These are phyloP conservation scores for Helicoverpa zea DNA, from an alignment of 1,140 invertebrate genomes.

Conservation along the genomic window DNA sequence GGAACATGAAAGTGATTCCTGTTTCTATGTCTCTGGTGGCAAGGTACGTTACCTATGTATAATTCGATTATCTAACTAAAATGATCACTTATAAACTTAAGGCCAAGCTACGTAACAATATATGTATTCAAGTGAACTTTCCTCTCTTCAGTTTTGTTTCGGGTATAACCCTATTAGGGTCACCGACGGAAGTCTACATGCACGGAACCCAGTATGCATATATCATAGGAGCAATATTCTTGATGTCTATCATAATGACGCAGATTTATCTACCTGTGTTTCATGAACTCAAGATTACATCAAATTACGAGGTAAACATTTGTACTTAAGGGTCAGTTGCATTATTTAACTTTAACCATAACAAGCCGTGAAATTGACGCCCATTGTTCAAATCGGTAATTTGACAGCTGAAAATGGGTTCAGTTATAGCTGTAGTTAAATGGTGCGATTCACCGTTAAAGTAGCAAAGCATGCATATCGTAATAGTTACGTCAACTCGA, in stretches of 20 bases:
- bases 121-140: slow-evolving; percentile 4
- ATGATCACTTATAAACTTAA: too few species aligned
- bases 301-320: slow-evolving; percentile 92
- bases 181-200: slow-evolving; percentile 94
- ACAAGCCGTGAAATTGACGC: neutral
- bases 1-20: slow-evolving; percentile 92
- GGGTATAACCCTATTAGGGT: slow-evolving; percentile 93
- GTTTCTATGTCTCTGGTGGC: slow-evolving; percentile 93
- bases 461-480: neutral
- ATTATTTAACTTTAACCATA: neutral
- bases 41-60: slow-evolving; percentile 83
- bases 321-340: slow-evolving; percentile 19
- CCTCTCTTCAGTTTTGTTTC: slow-evolving; percentile 93
- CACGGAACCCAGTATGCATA: slow-evolving; percentile 92
- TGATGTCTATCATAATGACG: slow-evolving; percentile 90
- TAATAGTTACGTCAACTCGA: neutral
- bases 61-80: neutral
- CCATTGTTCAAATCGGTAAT: too few species aligned
- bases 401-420: too few species aligned
- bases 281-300: slow-evolving; percentile 93
- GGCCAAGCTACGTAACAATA: too few species aligned
- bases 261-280: slow-evolving; percentile 94
- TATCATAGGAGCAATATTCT: slow-evolving; percentile 88
- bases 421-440: too few species aligned
- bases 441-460: too few species aligned